Conservation (phyloP, 2,888 invertebrate species). For the Hydraecia micacea region DNA sequence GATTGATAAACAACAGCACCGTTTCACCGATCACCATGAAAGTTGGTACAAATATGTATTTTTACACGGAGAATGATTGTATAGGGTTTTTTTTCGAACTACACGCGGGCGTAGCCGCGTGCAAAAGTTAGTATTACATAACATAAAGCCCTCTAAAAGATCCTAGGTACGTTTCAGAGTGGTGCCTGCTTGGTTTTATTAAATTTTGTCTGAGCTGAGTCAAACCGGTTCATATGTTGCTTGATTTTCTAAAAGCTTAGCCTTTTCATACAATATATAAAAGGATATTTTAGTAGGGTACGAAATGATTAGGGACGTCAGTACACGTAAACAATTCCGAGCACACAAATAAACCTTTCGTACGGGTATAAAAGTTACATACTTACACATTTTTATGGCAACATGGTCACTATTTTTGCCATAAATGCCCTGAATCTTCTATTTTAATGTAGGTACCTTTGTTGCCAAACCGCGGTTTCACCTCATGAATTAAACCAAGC, state of each 20-base stretch:
- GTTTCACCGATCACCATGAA: not conserved
- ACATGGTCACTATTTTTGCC: slow-evolving; percentile 12
- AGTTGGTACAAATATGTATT: not conserved
- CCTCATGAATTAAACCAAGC: not conserved
- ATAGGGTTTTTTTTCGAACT: not conserved
- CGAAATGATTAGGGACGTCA: not conserved
- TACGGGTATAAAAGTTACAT: slow-evolving; percentile 24
- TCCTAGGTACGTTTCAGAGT: not conserved
- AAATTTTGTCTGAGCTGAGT: slow-evolving; percentile 17
- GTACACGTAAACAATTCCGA: slow-evolving; percentile 28
- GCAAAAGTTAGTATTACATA: not conserved
- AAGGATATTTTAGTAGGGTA: slow-evolving; percentile 3
- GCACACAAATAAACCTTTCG: slow-evolving; percentile 32
- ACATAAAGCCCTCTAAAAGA: slow-evolving; percentile 6
- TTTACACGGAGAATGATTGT: not conserved
- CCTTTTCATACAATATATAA: not conserved
- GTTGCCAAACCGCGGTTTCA: not conserved
- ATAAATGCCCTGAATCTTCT: slow-evolving; percentile 33
- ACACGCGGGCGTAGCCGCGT: not conserved
- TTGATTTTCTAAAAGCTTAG: not conserved
- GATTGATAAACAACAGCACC: not conserved
- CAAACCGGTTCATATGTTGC: not conserved
- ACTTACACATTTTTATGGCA: slow-evolving; percentile 18
- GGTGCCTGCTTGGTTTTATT: slow-evolving; percentile 33
- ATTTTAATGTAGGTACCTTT: slow-evolving; percentile 20